phyloP scores from a whole-genome alignment of 2,113 vertebrate species.

The Calonectris borealis region DNA sequence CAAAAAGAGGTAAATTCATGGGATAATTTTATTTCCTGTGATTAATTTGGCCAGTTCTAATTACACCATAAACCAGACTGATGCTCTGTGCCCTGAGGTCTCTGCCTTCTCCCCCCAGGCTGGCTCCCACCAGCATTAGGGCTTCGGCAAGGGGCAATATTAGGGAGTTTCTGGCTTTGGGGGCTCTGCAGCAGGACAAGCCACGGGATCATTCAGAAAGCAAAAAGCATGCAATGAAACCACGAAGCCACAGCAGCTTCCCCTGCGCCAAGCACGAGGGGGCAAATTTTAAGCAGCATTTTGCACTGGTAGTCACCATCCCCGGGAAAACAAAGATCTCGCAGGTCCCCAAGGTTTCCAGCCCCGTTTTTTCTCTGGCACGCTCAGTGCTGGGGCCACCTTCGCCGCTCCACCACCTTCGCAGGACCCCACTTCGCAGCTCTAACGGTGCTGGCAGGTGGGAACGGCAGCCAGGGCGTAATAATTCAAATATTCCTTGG shows the following conservation, averaged over 20 bases:
- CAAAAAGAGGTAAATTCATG: not conserved
- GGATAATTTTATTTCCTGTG: not conserved
- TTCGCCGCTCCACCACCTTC: too few relatives aligned
- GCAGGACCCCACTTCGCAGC: not conserved
- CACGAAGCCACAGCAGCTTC: not conserved
- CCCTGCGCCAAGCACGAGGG: not conserved
- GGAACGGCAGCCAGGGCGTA: not conserved
- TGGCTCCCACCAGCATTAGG: not conserved
- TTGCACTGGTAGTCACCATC: not conserved
- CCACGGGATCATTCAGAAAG: not conserved
- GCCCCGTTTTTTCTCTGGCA: rapidly evolving
- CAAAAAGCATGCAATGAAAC: not conserved
- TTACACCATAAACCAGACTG: not conserved
- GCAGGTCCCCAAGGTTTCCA: not conserved
- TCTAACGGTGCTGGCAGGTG: not conserved
- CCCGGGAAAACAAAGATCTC: rapidly evolving
- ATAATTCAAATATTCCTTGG: not conserved
- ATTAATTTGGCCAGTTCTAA: not conserved
- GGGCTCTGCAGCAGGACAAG: not conserved
- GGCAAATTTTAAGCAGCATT: not conserved
- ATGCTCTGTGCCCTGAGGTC: rapidly evolving
- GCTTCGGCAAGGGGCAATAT: not conserved
- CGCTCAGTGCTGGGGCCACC: not conserved
- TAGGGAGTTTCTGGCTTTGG: not conserved
- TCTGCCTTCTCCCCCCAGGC: not conserved